Evolutionary conservation across 30 jellyfish, hydroid and myxozoan genomes (phyloP).

Genomic region (Rhopilema esculentum): DNA sequence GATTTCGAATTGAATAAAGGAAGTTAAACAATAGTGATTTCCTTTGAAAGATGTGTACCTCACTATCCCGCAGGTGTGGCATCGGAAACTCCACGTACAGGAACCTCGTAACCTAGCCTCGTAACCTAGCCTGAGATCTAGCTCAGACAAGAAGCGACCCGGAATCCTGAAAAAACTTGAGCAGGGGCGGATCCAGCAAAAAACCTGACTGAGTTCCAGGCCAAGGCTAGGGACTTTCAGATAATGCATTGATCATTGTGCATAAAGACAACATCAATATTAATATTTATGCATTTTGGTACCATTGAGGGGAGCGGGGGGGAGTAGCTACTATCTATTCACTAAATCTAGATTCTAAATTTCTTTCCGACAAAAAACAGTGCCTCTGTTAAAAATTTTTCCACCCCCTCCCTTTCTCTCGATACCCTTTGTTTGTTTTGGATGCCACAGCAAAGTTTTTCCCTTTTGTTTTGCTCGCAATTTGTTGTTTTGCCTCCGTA

Average conservation of each 20-base stretch:
- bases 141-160: too few species aligned
- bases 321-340: neutral
- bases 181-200: neutral
- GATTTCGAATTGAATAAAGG: too few species aligned
- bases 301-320: neutral
- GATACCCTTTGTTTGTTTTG: neutral
- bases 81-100: too few species aligned
- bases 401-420: neutral
- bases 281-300: neutral
- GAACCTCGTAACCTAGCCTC: too few species aligned
- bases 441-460: neutral
- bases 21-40: too few species aligned
- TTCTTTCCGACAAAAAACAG: neutral
- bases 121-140: too few species aligned
- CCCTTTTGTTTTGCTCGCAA: neutral
- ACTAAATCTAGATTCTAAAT: neutral
- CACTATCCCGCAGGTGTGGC: too few species aligned
- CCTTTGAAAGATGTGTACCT: too few species aligned
- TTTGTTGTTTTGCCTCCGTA: neutral
- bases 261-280: neutral
- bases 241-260: neutral
- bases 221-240: neutral
- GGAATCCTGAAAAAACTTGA: too few species aligned
- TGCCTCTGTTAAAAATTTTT: neutral
- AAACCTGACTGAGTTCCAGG: neutral